Conservation (phyloP, 2,888 invertebrate genomes). For the Lycophotia porphyrea region DNA sequence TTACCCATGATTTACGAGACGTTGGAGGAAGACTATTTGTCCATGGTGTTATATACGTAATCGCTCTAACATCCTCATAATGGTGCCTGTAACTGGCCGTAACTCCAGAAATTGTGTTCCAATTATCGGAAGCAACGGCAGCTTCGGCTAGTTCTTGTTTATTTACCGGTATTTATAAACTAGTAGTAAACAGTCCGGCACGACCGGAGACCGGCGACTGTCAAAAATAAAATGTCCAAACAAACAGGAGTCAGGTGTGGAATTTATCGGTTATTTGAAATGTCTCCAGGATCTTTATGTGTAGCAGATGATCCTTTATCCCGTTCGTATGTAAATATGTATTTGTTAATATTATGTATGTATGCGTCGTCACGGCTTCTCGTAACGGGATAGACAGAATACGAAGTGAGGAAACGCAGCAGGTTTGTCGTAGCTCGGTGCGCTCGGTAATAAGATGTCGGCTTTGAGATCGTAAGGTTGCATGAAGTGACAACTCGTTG, state of each 20-base stretch:
- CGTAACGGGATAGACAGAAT: constrained; percentile 59
- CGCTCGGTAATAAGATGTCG: constrained; percentile 57
- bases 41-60: constrained; percentile 60
- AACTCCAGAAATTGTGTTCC: constrained; percentile 67
- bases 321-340: constrained; percentile 54
- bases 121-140: constrained; percentile 64
- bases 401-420: constrained; percentile 53
- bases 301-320: constrained; percentile 49
- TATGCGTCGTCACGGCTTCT: constrained; percentile 58
- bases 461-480: constrained; percentile 46
- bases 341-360: constrained; percentile 56
- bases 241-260: constrained; percentile 45
- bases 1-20: constrained; percentile 63
- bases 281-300: constrained; percentile 38
- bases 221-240: constrained; percentile 64
- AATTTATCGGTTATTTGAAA: constrained; percentile 58
- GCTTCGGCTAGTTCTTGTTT: constrained; percentile 33
- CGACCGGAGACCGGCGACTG: constrained; percentile 48
- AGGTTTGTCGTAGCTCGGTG: constrained; percentile 45
- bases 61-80: constrained; percentile 66
- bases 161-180: constrained; percentile 59
- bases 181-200: constrained; percentile 53
- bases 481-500: constrained; percentile 47
- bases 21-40: constrained; percentile 59
- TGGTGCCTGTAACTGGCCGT: constrained; percentile 62